Percentiles rank a stretch among this genome's conserved stretches.
Conservation (phyloP, 1,140 invertebrate species). For the Pemphigus obesinymphae region DNA sequence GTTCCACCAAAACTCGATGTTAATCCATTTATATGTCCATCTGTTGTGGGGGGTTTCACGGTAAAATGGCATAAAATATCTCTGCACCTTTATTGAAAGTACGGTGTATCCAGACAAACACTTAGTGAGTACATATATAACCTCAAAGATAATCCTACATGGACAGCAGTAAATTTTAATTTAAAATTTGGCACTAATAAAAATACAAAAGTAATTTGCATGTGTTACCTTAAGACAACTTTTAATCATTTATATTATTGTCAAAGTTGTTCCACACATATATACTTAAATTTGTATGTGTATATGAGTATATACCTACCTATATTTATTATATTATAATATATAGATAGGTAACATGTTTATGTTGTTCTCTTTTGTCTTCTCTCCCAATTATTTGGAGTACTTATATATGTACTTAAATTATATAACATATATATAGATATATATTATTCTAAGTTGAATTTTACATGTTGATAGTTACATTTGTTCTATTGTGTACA, state of each 20-base stretch:
- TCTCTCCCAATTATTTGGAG: too few relatives aligned
- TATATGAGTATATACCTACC: neutral
- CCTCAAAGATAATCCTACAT: slow-evolving; percentile 12
- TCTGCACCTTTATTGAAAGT: neutral
- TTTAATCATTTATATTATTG: too few relatives aligned
- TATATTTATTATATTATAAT: too few relatives aligned
- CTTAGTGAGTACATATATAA: slow-evolving; percentile 32
- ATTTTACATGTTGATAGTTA: neutral
- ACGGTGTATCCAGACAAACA: neutral
- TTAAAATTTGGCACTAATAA: too few relatives aligned
- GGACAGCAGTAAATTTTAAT: neutral
- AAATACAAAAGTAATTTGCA: too few relatives aligned
- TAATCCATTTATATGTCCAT: neutral
- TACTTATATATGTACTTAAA: too few relatives aligned
- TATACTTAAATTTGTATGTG: neutral
- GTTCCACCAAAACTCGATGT: neutral
- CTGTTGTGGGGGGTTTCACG: neutral
- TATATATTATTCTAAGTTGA: too few relatives aligned
- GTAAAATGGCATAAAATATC: neutral
- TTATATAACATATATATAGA: too few relatives aligned
- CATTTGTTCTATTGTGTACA: neutral
- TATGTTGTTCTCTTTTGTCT: too few relatives aligned
- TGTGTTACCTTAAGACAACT: too few relatives aligned
- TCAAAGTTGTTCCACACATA: too few relatives aligned
- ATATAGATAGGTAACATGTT: too few relatives aligned